Evolutionary conservation across 2,797 vertebrate genomes (phyloP).

Genomic region (Loriculus beryllinus): DNA sequence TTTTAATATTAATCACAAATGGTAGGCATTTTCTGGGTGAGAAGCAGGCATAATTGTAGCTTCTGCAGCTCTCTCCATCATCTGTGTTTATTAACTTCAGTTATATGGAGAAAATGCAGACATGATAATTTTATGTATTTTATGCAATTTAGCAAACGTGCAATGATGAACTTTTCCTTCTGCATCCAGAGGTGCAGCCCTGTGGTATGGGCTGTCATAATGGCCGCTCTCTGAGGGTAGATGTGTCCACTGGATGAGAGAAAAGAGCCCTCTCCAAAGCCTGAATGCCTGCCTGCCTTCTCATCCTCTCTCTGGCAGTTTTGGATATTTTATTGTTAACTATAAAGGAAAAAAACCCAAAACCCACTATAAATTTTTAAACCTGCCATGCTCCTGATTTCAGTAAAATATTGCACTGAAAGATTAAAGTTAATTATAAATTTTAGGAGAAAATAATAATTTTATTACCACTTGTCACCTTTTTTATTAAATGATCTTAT

Average conservation of each 20-base stretch:
- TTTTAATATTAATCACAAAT: accelerated
- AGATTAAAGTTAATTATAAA: not conserved
- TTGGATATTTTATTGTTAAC: not conserved
- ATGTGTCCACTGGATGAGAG: accelerated
- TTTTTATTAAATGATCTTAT: not conserved
- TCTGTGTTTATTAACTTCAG: accelerated
- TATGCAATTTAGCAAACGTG: accelerated
- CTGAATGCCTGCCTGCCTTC: not conserved
- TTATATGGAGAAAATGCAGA: not conserved
- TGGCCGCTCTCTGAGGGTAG: not conserved
- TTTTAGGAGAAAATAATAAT: not conserved
- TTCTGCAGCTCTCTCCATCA: not conserved
- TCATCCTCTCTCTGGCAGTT: not conserved
- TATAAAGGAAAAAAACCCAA: not conserved
- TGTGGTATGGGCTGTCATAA: accelerated
- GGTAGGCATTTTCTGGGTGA: not conserved
- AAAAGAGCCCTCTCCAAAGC: not conserved
- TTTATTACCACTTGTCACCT: not conserved
- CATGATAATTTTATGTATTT: accelerated
- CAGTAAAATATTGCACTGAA: not conserved
- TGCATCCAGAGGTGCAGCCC: accelerated
- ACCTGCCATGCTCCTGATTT: not conserved
- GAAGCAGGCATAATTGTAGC: accelerated
- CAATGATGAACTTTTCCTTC: accelerated
- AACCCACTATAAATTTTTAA: not conserved